A percentile compares a stretch with the other conserved stretches of the same genome.
These are phyloP conservation scores for Brotula barbata DNA, from an alignment of 2,797 vertebrate species.

Conservation along the genomic window DNA sequence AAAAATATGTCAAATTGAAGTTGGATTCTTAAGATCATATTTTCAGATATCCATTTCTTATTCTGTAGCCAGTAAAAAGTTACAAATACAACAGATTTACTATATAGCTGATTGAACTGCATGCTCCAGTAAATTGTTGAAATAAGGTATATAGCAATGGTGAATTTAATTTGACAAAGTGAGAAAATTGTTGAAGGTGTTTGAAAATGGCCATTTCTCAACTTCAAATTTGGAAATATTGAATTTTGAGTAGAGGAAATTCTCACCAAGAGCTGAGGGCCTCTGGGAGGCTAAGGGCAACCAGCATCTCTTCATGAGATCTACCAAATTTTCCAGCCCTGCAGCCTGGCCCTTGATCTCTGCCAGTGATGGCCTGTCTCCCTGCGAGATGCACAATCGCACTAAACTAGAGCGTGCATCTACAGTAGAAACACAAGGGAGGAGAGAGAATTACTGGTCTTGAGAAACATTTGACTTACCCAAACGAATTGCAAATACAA, in stretches of 20 bases:
- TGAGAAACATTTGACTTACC: too few relatives aligned
- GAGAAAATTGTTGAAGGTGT: too few relatives aligned
- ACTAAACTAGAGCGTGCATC: slow-evolving; percentile 57
- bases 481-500: too few relatives aligned
- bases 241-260: neutral
- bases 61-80: too few relatives aligned
- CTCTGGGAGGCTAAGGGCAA: slow-evolving; percentile 8
- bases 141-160: too few relatives aligned
- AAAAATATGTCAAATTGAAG: neutral
- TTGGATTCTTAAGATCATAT: neutral
- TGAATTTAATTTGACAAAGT: too few relatives aligned
- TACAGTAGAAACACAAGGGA: slow-evolving; percentile 19
- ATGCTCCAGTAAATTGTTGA: too few relatives aligned
- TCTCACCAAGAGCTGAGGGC: slow-evolving; percentile 64
- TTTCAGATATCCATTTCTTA: neutral
- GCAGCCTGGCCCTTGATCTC: slow-evolving; percentile 19
- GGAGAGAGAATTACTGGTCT: too few relatives aligned
- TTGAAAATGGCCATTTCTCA: neutral
- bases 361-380: slow-evolving; percentile 69
- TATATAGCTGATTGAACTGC: too few relatives aligned
- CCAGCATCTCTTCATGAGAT: slow-evolving; percentile 76
- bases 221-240: too few relatives aligned
- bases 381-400: slow-evolving; percentile 60
- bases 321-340: slow-evolving; percentile 39
- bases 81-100: too few relatives aligned